A percentile compares a stretch with the other conserved stretches of the same genome.
Evolutionary conservation across 2,888 invertebrate genomes (phyloP).

Genomic region (Brachylomia viminalis): DNA sequence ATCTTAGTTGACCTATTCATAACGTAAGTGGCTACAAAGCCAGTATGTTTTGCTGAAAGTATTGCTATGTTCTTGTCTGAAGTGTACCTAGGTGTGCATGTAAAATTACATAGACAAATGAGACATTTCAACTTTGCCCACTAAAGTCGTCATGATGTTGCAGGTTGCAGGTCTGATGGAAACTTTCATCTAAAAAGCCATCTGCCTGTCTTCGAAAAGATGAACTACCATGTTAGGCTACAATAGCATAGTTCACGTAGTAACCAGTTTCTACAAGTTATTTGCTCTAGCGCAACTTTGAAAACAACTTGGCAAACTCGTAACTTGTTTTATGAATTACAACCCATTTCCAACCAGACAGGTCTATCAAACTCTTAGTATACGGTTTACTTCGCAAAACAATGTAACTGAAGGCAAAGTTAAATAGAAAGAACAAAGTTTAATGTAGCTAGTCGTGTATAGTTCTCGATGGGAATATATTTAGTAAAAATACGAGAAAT

Average conservation of each 20-base stretch:
- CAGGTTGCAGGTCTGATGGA: not conserved
- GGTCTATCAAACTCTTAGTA: constrained; percentile 39
- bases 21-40: constrained; percentile 15
- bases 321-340: constrained; percentile 31
- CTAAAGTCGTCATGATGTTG: not conserved
- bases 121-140: not conserved
- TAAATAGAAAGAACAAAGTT: constrained; percentile 73
- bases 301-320: not conserved
- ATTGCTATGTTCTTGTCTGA: not conserved
- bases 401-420: constrained; percentile 64
- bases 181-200: not conserved
- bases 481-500: constrained; percentile 8
- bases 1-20: constrained; percentile 40
- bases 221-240: not conserved
- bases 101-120: not conserved
- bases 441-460: constrained; percentile 59
- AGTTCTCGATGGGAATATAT: constrained; percentile 17
- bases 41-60: not conserved
- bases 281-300: not conserved
- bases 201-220: not conserved
- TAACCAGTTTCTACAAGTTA: constrained; percentile 13
- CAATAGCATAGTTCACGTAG: not conserved
- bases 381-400: constrained; percentile 20
- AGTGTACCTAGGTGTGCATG: not conserved
- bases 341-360: constrained; percentile 31